Percentiles rank a stretch among this genome's conserved stretches.
Conservation (phyloP, 2,113 vertebrate species). For the Chrysemys picta region DNA sequence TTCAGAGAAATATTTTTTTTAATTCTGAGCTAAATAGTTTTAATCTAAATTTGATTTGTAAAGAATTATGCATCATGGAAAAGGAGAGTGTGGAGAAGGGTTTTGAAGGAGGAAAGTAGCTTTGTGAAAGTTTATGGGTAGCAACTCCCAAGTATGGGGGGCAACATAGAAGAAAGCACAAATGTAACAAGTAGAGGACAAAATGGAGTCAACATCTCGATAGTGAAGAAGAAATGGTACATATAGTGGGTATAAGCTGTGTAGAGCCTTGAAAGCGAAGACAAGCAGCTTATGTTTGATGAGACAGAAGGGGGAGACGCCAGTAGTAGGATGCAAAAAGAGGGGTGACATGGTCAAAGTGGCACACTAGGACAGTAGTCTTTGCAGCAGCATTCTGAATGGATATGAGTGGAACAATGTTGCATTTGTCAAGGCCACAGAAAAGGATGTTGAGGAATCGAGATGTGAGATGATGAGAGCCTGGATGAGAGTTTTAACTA, state of each 20-base stretch:
- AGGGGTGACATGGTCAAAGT: neutral
- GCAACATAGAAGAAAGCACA: neutral
- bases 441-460: neutral
- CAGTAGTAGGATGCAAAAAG: neutral
- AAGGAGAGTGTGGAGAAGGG: neutral
- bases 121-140: neutral
- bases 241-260: neutral
- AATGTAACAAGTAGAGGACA: neutral
- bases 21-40: neutral
- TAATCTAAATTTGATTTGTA: neutral
- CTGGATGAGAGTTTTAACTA: neutral
- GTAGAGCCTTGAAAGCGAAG: neutral
- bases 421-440: neutral
- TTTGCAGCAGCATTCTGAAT: neutral
- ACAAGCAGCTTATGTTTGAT: neutral
- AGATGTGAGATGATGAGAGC: neutral
- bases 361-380: neutral
- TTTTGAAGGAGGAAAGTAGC: neutral
- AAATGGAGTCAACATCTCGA: neutral
- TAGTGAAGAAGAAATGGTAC: neutral
- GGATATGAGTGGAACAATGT: neutral
- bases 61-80: neutral
- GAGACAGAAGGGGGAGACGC: neutral
- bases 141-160: accelerated
- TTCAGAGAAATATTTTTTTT: neutral